Conservation (phyloP, 2,113 vertebrate species). For the Podocnemis expansa region DNA sequence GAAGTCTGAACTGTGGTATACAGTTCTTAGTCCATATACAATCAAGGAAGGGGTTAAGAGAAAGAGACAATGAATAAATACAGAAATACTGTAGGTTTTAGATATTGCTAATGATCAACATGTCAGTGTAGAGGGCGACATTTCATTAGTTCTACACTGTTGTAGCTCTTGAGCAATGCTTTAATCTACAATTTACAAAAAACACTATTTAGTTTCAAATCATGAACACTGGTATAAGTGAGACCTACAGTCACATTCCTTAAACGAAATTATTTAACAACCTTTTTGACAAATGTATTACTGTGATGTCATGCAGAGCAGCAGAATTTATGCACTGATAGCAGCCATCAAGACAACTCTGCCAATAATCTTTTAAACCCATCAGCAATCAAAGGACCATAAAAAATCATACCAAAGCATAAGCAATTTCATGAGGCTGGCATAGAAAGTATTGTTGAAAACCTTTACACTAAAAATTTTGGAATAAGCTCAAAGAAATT, state of each 20-base stretch:
- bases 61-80: not conserved
- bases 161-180: not conserved
- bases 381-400: not conserved
- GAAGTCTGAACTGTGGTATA: not conserved
- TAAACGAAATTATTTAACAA: not conserved
- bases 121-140: not conserved
- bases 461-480: not conserved
- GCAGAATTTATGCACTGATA: not conserved
- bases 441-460: not conserved
- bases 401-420: not conserved
- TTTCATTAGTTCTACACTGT: not conserved
- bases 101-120: not conserved
- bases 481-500: conserved; percentile 8
- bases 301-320: not conserved
- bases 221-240: not conserved
- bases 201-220: not conserved
- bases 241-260: not conserved
- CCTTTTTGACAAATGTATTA: not conserved
- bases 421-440: not conserved
- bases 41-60: not conserved
- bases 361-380: not conserved
- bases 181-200: not conserved
- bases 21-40: not conserved
- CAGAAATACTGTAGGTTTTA: not conserved
- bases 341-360: not conserved